These are phyloP conservation scores for Seriola rivoliana DNA, from an alignment of 2,113 vertebrate species.

Conservation along the genomic window DNA sequence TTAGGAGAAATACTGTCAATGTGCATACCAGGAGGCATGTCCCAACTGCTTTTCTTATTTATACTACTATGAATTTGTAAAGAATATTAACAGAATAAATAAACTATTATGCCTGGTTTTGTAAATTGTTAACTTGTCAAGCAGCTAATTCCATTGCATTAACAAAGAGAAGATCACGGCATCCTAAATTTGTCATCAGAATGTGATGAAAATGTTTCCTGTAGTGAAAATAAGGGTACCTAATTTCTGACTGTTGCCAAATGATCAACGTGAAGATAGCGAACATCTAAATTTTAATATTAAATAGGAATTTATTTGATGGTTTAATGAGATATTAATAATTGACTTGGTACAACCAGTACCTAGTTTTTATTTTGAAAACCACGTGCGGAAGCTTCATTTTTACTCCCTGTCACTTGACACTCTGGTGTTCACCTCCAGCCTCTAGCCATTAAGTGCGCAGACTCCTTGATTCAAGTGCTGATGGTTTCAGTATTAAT, in stretches of 20 bases:
- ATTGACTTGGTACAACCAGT: background rate
- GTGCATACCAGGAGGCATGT: too few relatives aligned
- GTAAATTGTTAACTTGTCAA: too few relatives aligned
- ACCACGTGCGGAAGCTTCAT: background rate
- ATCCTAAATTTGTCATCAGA: too few relatives aligned
- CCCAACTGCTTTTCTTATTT: too few relatives aligned
- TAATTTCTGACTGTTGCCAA: background rate
- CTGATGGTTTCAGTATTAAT: constrained; percentile 21
- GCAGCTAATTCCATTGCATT: too few relatives aligned
- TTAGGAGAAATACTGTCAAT: too few relatives aligned
- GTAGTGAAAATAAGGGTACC: background rate
- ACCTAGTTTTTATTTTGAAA: constrained; percentile 61
- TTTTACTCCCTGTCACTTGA: background rate
- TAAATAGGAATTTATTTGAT: background rate
- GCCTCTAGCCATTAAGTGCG: constrained; percentile 26
- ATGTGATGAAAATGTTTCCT: too few relatives aligned
- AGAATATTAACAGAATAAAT: too few relatives aligned
- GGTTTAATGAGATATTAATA: background rate
- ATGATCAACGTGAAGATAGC: background rate
- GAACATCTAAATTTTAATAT: background rate
- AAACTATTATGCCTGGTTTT: too few relatives aligned
- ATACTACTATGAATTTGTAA: too few relatives aligned
- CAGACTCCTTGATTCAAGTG: constrained; percentile 41
- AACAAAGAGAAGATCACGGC: too few relatives aligned
- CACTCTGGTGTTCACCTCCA: constrained; percentile 10